A percentile compares a stretch with the other conserved stretches of the same genome.
These are phyloP conservation scores for Ceratitis capitata DNA, from an alignment of 1,140 invertebrate species.

Conservation along the genomic window DNA sequence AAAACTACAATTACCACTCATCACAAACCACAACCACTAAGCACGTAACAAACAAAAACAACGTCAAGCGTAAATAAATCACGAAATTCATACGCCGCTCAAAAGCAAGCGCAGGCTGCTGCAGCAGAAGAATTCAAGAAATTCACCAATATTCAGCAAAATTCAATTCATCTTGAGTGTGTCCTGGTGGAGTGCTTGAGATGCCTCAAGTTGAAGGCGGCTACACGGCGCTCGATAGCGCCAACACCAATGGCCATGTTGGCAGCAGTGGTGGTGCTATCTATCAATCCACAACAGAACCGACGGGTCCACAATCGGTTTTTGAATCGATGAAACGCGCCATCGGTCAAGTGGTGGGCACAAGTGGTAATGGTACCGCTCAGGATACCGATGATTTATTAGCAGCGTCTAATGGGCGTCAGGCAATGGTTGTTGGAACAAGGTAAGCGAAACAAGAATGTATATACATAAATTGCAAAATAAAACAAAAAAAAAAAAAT, in stretches of 20 bases:
- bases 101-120: not conserved
- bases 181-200: not conserved
- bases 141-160: too few relatives aligned
- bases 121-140: not conserved
- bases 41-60: not conserved
- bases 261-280: constrained; percentile 57
- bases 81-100: not conserved
- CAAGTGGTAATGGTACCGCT: constrained; percentile 54
- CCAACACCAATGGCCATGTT: constrained; percentile 48
- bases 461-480: not conserved
- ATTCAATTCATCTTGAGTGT: not conserved
- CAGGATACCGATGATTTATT: constrained; percentile 59
- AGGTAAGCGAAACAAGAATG: constrained; percentile 59
- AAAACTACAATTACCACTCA: not conserved
- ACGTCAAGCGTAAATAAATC: not conserved
- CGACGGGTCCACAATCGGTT: constrained; percentile 58
- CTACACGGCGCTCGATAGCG: constrained; percentile 61
- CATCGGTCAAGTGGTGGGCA: constrained; percentile 58
- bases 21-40: constrained; percentile 1
- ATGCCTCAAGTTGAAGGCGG: constrained; percentile 65
- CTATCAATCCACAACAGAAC: constrained; percentile 65
- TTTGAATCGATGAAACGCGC: constrained; percentile 62
- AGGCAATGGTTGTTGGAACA: constrained; percentile 57
- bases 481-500: not conserved
- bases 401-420: constrained; percentile 50